Conservation (phyloP, 2,888 invertebrate genomes). For the Zaprionus bogoriensis region DNA sequence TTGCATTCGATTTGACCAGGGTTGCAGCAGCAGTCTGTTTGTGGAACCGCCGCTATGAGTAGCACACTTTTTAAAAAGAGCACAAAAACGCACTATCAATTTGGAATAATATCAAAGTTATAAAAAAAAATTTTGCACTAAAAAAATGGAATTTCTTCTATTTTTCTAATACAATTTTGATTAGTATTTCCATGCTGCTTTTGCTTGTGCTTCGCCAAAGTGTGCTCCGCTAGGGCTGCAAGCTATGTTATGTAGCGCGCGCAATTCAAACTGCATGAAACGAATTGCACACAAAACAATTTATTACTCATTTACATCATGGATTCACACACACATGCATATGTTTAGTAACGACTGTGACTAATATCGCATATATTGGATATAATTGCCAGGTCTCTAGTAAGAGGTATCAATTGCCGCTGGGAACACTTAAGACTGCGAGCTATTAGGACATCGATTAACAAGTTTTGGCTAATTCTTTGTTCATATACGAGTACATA, state of each 20-base stretch:
- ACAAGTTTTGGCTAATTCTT: constrained; percentile 23
- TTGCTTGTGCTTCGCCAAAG: too few relatives aligned
- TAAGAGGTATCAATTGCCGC: constrained; percentile 17
- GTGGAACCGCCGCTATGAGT: too few relatives aligned
- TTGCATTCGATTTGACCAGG: background rate
- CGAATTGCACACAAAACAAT: constrained; percentile 32
- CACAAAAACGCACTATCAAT: too few relatives aligned
- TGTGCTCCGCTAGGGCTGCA: too few relatives aligned
- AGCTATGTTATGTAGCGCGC: too few relatives aligned
- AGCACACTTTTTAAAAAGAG: too few relatives aligned
- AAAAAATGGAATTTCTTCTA: too few relatives aligned
- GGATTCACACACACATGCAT: constrained; percentile 24
- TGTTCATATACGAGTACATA: constrained; percentile 6
- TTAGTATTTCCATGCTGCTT: too few relatives aligned
- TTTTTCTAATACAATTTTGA: too few relatives aligned
- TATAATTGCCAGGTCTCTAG: constrained; percentile 31
- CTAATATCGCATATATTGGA: constrained; percentile 25
- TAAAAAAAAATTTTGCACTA: too few relatives aligned
- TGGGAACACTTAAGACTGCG: constrained; percentile 20
- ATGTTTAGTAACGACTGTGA: constrained; percentile 9
- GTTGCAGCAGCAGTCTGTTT: background rate
- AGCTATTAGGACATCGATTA: constrained; percentile 19
- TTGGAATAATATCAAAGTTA: too few relatives aligned
- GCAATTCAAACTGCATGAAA: constrained; percentile 7
- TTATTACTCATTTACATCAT: constrained; percentile 36